Conservation (phyloP, 1,140 invertebrate species). For the Monomorium pharaonis region DNA sequence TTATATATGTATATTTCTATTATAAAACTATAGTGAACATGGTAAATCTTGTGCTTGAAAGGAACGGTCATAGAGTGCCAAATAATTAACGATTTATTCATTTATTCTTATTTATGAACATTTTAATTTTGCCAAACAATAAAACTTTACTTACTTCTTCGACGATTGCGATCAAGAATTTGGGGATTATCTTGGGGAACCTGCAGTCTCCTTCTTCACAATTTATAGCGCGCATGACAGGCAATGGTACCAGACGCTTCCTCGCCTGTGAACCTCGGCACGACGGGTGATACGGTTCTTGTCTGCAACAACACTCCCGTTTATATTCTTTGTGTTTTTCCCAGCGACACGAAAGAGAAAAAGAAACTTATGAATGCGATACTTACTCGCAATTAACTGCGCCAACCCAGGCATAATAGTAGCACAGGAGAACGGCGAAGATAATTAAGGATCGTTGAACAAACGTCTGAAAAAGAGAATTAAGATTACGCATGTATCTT, state of each 20-base stretch:
- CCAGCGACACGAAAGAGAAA: conserved; percentile 9
- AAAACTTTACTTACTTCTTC: conserved; percentile 67
- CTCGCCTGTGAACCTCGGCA: conserved; percentile 76
- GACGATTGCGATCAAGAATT: conserved; percentile 64
- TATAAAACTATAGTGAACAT: no score
- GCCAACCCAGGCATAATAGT: conserved; percentile 62
- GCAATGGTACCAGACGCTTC: conserved; percentile 60
- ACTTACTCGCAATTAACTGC: conserved; percentile 78
- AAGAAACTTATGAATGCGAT: neutral
- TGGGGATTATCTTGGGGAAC: conserved; percentile 22
- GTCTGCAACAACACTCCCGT: conserved; percentile 60
- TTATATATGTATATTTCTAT: no score
- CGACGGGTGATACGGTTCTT: conserved; percentile 68
- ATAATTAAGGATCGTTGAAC: conserved; percentile 74
- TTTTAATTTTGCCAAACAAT: neutral
- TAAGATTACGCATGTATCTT: neutral
- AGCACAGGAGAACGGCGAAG: conserved; percentile 73
- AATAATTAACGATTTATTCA: no score
- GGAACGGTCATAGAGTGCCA: no score
- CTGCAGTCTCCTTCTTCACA: conserved; percentile 40
- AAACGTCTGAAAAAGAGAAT: conserved; percentile 68
- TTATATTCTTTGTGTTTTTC: neutral
- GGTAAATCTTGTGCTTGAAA: no score
- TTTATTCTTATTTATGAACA: neutral
- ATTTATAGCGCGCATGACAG: neutral